phyloP scores from a whole-genome alignment of 2,797 vertebrate genomes.

The Geotrypetes seraphini region DNA sequence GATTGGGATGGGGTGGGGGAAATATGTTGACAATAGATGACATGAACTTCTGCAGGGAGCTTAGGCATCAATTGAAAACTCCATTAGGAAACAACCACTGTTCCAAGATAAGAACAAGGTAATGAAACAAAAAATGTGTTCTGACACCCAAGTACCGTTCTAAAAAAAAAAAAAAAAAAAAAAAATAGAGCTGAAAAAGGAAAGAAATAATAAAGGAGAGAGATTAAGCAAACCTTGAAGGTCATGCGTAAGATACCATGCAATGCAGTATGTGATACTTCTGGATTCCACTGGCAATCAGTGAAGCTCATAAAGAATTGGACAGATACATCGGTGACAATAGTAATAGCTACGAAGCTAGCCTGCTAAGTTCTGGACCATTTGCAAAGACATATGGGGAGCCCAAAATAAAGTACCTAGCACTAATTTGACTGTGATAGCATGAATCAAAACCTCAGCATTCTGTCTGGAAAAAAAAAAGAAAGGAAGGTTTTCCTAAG shows the following conservation, averaged over 20 bases:
- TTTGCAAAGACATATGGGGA: constrained; percentile 29
- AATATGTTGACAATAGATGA: no score
- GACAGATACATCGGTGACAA: constrained; percentile 15
- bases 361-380: constrained; percentile 26
- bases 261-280: not conserved
- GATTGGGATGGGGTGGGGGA: no score
- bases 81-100: constrained; percentile 17
- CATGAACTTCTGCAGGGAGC: constrained; percentile 13
- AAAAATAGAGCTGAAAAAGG: not conserved
- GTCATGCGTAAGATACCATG: constrained; percentile 19
- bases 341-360: constrained; percentile 25
- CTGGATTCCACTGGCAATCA: constrained; percentile 6
- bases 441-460: constrained; percentile 21
- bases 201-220: constrained; percentile 1
- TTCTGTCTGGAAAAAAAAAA: constrained; percentile 19
- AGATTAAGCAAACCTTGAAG: constrained; percentile 14
- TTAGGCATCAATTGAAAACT: constrained; percentile 21
- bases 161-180: no score
- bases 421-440: constrained; percentile 26
- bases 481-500: constrained; percentile 10
- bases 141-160: not conserved
- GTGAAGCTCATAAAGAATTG: constrained; percentile 21
- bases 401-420: constrained; percentile 26
- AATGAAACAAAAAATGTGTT: not conserved
- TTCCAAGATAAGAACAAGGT: constrained; percentile 6